phyloP scores from a whole-genome alignment of 2,113 vertebrate species.

The Amblyornis subalaris region DNA sequence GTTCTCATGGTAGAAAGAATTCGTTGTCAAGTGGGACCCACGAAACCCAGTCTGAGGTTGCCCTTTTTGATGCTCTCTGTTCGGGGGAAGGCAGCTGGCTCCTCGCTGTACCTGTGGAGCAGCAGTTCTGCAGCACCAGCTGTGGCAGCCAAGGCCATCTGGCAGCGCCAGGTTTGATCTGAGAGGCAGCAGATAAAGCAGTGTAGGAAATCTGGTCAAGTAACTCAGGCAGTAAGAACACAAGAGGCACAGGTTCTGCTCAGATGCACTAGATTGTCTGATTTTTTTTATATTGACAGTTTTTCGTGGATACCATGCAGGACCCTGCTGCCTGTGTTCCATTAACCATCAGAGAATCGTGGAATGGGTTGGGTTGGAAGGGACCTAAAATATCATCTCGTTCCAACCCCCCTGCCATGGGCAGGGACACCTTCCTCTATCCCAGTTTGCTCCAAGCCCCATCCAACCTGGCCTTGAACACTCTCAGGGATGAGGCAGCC shows the following conservation, averaged over 20 bases:
- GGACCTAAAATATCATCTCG: background rate
- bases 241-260: background rate
- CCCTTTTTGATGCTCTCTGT: fast-evolving
- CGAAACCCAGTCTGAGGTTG: background rate
- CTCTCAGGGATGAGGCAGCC: background rate
- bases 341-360: background rate
- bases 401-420: background rate
- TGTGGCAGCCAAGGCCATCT: background rate
- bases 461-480: fast-evolving
- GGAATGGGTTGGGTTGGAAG: background rate
- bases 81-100: background rate
- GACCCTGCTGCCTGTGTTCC: background rate
- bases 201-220: background rate
- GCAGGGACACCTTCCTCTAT: background rate
- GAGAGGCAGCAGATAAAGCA: background rate
- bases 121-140: background rate
- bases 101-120: background rate
- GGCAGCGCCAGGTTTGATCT: background rate
- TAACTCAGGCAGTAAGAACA: background rate
- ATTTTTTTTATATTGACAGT: background rate
- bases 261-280: background rate
- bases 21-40: background rate
- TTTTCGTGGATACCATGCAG: background rate
- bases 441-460: background rate
- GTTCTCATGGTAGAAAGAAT: background rate